These are phyloP conservation scores for Caerostris darwini DNA, from an alignment of 1,140 invertebrate species.

Conservation along the genomic window DNA sequence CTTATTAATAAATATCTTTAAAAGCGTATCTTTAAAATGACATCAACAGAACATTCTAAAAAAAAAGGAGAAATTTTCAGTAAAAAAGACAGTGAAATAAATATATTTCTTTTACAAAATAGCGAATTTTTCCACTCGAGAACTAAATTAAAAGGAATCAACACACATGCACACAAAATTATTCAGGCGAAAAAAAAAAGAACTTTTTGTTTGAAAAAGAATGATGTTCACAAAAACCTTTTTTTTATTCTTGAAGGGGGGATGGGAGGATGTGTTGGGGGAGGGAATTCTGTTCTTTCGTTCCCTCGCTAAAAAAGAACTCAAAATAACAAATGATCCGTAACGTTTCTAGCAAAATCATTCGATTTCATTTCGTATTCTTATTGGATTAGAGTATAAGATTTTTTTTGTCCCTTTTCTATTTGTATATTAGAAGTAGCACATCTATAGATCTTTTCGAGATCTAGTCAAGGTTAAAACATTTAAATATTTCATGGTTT, in stretches of 20 bases:
- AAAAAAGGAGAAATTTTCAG: neutral
- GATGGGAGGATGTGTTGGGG: neutral
- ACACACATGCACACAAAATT: too few species aligned
- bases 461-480: too few species aligned
- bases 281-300: too few species aligned
- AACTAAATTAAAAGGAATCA: neutral
- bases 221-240: neutral
- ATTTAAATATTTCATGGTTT: too few species aligned
- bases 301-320: too few species aligned
- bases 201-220: neutral
- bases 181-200: neutral
- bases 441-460: too few species aligned
- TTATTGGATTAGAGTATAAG: too few species aligned
- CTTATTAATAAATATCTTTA: neutral
- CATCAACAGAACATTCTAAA: neutral
- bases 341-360: too few species aligned
- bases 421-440: too few species aligned
- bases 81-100: neutral
- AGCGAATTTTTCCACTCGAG: neutral
- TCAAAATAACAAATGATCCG: too few species aligned
- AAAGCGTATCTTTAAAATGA: neutral
- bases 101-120: neutral
- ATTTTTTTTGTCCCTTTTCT: too few species aligned
- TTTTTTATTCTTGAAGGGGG: neutral
- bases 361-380: too few species aligned